Percentiles rank a stretch among this genome's conserved stretches.
These are phyloP conservation scores for Staurois parvus DNA, from an alignment of 2,797 vertebrate genomes.

Conservation along the genomic window DNA sequence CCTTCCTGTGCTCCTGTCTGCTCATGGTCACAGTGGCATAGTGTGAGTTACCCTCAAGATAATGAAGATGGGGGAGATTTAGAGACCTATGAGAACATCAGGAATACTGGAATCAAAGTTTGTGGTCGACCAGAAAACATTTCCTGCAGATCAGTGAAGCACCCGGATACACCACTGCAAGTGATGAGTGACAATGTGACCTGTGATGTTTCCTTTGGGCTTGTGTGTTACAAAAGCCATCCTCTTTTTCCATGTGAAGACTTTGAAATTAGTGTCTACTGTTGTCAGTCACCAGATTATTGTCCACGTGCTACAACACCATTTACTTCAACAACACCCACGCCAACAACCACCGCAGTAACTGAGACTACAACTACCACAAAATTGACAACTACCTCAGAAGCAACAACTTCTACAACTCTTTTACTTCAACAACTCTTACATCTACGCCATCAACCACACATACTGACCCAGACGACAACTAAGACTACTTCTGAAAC, in stretches of 20 bases:
- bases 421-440: neutral
- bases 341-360: neutral
- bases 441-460: neutral
- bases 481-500: too few relatives aligned
- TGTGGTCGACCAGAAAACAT: conserved; percentile 58
- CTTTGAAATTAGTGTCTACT: conserved; percentile 66
- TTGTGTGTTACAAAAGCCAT: conserved; percentile 65
- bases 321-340: neutral
- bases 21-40: conserved; percentile 50
- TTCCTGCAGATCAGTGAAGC: conserved; percentile 63
- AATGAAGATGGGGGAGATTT: conserved; percentile 58
- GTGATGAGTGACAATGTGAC: conserved; percentile 60
- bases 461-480: too few relatives aligned
- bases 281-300: rapidly evolving
- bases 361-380: neutral
- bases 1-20: neutral
- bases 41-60: conserved; percentile 51
- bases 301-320: neutral
- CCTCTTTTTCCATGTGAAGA: conserved; percentile 61
- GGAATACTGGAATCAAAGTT: rapidly evolving
- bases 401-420: neutral
- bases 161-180: rapidly evolving
- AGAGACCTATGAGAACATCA: conserved; percentile 68
- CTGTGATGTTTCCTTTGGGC: conserved; percentile 60
- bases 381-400: neutral